phyloP scores from a whole-genome alignment of 2,888 invertebrate genomes.

The Drosophila algonquin region DNA sequence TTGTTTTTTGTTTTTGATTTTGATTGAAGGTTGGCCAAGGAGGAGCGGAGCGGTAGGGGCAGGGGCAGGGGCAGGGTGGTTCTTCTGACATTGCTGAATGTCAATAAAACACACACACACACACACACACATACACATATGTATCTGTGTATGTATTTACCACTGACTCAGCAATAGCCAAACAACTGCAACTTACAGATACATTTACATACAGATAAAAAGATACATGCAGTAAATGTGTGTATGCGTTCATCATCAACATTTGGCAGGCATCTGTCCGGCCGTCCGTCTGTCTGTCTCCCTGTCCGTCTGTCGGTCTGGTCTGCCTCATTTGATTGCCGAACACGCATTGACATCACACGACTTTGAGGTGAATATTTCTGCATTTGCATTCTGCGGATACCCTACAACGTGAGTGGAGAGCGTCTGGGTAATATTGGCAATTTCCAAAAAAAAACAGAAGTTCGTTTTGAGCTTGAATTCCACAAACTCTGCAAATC shows the following conservation, averaged over 20 bases:
- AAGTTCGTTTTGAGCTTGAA: no score
- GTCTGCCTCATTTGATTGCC: conserved; percentile 31
- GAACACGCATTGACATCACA: conserved; percentile 32
- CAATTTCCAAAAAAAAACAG: no score
- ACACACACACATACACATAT: no score
- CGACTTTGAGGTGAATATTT: conserved; percentile 15
- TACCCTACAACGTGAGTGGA: conserved; percentile 1
- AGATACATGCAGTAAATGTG: not conserved
- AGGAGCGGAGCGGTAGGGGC: not conserved
- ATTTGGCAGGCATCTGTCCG: conserved; percentile 28
- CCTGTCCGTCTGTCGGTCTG: conserved; percentile 14
- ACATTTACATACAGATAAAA: not conserved
- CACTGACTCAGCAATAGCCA: conserved; percentile 37
- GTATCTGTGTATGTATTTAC: not conserved
- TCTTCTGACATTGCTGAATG: conserved; percentile 77
- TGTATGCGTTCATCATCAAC: conserved; percentile 8
- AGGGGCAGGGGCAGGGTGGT: conserved; percentile 6
- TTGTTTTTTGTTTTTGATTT: conserved; percentile 34
- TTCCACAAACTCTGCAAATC: no score
- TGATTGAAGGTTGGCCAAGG: conserved; percentile 53
- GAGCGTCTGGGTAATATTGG: no score
- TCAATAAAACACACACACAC: conserved; percentile 48
- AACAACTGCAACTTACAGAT: conserved; percentile 11
- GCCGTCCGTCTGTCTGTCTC: conserved; percentile 8
- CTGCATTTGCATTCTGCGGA: conserved; percentile 19